phyloP scores from a whole-genome alignment of 2,797 vertebrate genomes.

The Acanthiza pusilla region DNA sequence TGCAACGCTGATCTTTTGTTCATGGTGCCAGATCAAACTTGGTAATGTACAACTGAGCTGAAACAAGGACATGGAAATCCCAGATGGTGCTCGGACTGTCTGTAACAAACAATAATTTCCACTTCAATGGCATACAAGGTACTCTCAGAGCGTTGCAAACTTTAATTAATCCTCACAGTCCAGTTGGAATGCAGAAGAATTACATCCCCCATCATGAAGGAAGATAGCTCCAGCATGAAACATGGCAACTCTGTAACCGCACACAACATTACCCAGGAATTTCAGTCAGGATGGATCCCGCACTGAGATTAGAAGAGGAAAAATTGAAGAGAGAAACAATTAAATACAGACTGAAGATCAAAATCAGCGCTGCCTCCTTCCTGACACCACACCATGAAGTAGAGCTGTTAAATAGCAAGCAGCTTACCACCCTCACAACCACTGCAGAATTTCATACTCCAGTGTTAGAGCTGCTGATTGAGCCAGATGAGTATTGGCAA shows the following conservation, averaged over 20 bases:
- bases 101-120: conserved; percentile 28
- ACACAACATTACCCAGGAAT: background rate
- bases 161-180: conserved; percentile 28
- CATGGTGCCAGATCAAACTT: background rate
- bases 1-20: background rate
- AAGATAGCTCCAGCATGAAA: background rate
- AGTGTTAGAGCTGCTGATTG: conserved; percentile 9
- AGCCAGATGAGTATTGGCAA: conserved; percentile 60
- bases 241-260: background rate
- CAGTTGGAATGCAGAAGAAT: background rate
- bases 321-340: background rate
- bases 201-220: background rate
- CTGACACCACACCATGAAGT: background rate
- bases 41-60: background rate
- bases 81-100: background rate
- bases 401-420: conserved; percentile 35
- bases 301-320: background rate
- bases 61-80: background rate
- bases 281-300: background rate
- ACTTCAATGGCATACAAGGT: background rate
- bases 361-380: background rate
- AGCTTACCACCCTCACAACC: background rate
- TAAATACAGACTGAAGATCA: background rate
- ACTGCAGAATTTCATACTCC: background rate
- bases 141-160: background rate